Conservation (phyloP, 2,888 invertebrate species). For the Drosophila rellima region DNA sequence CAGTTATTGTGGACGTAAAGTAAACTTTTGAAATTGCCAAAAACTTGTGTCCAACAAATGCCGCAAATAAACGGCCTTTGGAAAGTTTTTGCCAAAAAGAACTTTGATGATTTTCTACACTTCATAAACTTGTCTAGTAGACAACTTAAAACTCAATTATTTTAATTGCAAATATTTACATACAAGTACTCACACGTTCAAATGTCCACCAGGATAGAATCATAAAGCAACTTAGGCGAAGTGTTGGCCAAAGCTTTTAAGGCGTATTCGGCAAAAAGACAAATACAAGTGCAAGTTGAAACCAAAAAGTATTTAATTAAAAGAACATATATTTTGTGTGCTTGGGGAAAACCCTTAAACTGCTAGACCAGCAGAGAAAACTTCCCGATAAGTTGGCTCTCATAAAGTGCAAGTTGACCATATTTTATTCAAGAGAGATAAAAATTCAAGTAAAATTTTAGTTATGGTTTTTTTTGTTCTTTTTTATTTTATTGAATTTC, state of each 20-base stretch:
- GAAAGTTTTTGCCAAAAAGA: conserved; percentile 19
- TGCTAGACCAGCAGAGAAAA: conserved; percentile 8
- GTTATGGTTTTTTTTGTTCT: conserved; percentile 20
- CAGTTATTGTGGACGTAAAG: neutral
- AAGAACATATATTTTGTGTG: conserved; percentile 25
- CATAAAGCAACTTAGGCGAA: neutral
- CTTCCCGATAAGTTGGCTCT: conserved; percentile 23
- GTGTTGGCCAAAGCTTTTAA: conserved; percentile 8
- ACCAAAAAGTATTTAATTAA: conserved; percentile 36
- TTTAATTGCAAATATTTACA: conserved; percentile 64
- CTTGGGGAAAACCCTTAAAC: conserved; percentile 9
- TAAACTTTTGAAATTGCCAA: conserved; percentile 3
- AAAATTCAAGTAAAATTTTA: conserved; percentile 18
- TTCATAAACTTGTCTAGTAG: conserved; percentile 40
- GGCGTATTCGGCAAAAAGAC: conserved; percentile 23
- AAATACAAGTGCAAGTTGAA: conserved; percentile 18
- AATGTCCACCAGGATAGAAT: neutral
- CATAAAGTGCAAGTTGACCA: conserved; percentile 36
- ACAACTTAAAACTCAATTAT: conserved; percentile 59
- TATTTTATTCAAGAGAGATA: conserved; percentile 12
- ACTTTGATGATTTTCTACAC: conserved; percentile 35
- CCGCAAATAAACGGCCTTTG: conserved; percentile 10
- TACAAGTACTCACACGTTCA: neutral
- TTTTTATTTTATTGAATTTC: conserved; percentile 51
- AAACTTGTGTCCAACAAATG: conserved; percentile 15